Conservation (phyloP, 1,140 invertebrate genomes). For the Ooceraea biroi region DNA sequence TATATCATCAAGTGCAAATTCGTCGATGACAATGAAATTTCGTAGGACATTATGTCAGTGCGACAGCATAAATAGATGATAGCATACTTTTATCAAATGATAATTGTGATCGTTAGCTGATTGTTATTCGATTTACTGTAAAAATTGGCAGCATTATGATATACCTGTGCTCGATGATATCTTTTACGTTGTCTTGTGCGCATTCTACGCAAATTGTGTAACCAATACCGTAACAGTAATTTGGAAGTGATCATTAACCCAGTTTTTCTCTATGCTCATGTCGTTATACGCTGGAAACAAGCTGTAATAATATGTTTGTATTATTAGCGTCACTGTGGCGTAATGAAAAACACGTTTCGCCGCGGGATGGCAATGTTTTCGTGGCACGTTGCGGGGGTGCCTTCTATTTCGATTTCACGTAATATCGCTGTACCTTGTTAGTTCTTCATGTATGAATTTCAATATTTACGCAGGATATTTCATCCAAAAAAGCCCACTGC, state of each 20-base stretch:
- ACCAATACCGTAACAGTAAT: neutral
- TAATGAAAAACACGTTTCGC: slow-evolving; percentile 45
- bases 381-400: neutral
- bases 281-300: neutral
- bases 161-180: neutral
- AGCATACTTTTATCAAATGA: slow-evolving; percentile 28
- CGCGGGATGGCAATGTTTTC: slow-evolving; percentile 28
- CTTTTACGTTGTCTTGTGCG: neutral
- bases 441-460: slow-evolving; percentile 22
- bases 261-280: neutral
- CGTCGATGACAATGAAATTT: slow-evolving; percentile 31
- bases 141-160: neutral
- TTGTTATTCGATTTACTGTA: slow-evolving; percentile 34
- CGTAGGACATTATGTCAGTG: neutral
- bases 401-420: slow-evolving; percentile 31
- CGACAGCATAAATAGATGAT: neutral
- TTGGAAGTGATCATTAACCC: neutral
- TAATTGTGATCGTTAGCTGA: neutral
- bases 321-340: neutral
- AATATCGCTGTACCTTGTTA: slow-evolving; percentile 25
- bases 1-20: slow-evolving; percentile 23
- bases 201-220: neutral
- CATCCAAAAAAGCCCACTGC: slow-evolving; percentile 8
- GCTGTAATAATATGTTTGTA: slow-evolving; percentile 18
- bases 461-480: slow-evolving; percentile 35